These are phyloP conservation scores for Amphimedon queenslandica DNA, from an alignment of 37 sponge, comb jelly and placozoan species.

Conservation along the genomic window DNA sequence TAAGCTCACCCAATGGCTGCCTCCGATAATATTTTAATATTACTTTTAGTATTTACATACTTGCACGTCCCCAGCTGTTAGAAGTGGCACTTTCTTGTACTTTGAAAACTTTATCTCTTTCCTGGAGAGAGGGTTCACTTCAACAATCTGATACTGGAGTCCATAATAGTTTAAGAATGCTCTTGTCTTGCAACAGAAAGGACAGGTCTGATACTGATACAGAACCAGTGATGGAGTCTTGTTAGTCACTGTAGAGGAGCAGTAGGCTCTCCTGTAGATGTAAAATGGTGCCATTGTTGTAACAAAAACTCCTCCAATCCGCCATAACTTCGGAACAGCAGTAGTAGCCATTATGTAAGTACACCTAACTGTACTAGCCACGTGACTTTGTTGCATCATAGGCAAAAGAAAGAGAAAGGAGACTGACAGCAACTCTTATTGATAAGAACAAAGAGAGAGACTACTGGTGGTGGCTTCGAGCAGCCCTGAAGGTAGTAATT, in stretches of 20 bases:
- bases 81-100: slow-evolving; percentile 68
- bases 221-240: slow-evolving; percentile 42
- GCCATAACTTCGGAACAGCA: too few species aligned
- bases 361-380: too few species aligned
- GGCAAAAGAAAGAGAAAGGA: too few species aligned
- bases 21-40: too few species aligned
- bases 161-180: slow-evolving; percentile 79
- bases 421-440: too few species aligned
- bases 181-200: slow-evolving; percentile 87
- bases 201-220: slow-evolving; percentile 90
- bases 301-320: background rate
- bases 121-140: slow-evolving; percentile 81
- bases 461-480: too few species aligned
- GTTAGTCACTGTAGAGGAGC: background rate
- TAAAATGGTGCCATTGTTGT: background rate
- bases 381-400: too few species aligned
- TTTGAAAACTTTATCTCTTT: slow-evolving; percentile 63
- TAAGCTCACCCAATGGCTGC: background rate
- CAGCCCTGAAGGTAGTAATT: too few species aligned
- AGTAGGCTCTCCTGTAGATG: background rate
- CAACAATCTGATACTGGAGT: slow-evolving; percentile 60
- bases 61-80: slow-evolving; percentile 33
- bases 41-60: too few species aligned
- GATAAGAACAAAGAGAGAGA: too few species aligned
- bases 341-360: too few species aligned